These are phyloP conservation scores for Ylistrum balloti DNA, from an alignment of 1,140 invertebrate genomes.

Conservation along the genomic window DNA sequence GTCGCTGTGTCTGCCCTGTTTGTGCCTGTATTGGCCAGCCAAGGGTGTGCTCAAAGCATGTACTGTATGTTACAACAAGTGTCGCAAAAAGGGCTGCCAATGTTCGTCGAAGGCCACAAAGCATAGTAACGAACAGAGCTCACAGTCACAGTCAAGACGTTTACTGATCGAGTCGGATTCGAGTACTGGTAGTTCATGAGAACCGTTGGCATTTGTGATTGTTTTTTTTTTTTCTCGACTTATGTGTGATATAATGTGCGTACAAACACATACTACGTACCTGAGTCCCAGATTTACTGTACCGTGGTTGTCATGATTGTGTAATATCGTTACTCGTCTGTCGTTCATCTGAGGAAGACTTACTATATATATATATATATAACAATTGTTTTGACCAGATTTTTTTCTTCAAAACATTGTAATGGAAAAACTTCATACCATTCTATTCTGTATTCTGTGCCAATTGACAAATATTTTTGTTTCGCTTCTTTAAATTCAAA, in stretches of 20 bases:
- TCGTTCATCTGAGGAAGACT: neutral
- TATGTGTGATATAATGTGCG: slow-evolving; percentile 7
- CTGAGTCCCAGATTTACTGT: slow-evolving; percentile 20
- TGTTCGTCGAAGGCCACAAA: slow-evolving; percentile 66
- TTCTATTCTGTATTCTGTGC: slow-evolving; percentile 13
- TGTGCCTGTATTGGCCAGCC: slow-evolving; percentile 96
- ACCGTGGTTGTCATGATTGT: neutral
- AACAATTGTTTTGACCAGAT: slow-evolving; percentile 9
- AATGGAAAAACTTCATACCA: slow-evolving; percentile 29
- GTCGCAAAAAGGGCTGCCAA: slow-evolving; percentile 88
- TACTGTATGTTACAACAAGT: slow-evolving; percentile 91
- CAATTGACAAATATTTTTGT: slow-evolving; percentile 11
- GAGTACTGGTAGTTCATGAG: slow-evolving; percentile 47
- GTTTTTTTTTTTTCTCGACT: slow-evolving; percentile 6
- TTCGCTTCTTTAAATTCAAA: too few species aligned
- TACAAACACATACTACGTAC: neutral
- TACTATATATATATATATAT: neutral
- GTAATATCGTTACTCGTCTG: slow-evolving; percentile 21
- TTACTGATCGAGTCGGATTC: slow-evolving; percentile 63
- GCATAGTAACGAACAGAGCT: slow-evolving; percentile 55
- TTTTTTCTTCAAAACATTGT: neutral
- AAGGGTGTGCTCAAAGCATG: slow-evolving; percentile 90
- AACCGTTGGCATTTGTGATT: slow-evolving; percentile 19
- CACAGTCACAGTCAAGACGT: slow-evolving; percentile 59
- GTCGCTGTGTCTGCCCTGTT: slow-evolving; percentile 90